Evolutionary conservation across 2,888 invertebrate genomes (phyloP).

Genomic region (Villa cingulata): DNA sequence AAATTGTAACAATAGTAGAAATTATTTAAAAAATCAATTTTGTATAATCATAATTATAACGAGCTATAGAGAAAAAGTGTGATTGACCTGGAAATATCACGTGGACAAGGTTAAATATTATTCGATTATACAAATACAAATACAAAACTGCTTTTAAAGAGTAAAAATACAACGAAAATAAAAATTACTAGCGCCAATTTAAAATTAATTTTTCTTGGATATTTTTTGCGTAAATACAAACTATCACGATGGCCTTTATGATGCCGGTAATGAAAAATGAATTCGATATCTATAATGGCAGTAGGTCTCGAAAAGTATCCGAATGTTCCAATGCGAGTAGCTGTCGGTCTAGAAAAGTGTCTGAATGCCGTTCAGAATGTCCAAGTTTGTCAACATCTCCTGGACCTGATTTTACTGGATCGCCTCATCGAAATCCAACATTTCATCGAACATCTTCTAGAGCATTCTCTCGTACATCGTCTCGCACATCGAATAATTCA

Average conservation of each 20-base stretch:
- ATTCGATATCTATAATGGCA: constrained; percentile 80
- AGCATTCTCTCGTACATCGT: constrained; percentile 44
- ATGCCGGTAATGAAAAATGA: constrained; percentile 91
- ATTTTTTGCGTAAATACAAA: too few species aligned
- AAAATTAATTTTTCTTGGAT: too few species aligned
- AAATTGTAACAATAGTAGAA: too few species aligned
- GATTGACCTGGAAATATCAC: too few species aligned
- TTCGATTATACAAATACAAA: too few species aligned
- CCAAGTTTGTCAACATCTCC: constrained; percentile 52
- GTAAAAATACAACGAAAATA: too few species aligned
- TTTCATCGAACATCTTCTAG: constrained; percentile 36
- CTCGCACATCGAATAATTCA: constrained; percentile 49
- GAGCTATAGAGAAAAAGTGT: too few species aligned
- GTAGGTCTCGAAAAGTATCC: constrained; percentile 57
- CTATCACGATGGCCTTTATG: constrained; percentile 71
- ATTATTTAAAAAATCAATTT: too few species aligned
- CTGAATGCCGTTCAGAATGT: constrained; percentile 46
- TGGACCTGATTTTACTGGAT: constrained; percentile 39
- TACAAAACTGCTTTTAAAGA: too few species aligned
- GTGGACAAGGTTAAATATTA: too few species aligned
- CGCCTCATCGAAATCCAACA: constrained; percentile 37
- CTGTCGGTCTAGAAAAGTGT: constrained; percentile 47
- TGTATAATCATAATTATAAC: too few species aligned
- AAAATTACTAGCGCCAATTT: too few species aligned
- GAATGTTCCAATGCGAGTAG: constrained; percentile 44